Percentiles rank a stretch among this genome's conserved stretches.
Evolutionary conservation across 2,888 invertebrate species (phyloP).

Genomic region (Thymelicus sylvestris): DNA sequence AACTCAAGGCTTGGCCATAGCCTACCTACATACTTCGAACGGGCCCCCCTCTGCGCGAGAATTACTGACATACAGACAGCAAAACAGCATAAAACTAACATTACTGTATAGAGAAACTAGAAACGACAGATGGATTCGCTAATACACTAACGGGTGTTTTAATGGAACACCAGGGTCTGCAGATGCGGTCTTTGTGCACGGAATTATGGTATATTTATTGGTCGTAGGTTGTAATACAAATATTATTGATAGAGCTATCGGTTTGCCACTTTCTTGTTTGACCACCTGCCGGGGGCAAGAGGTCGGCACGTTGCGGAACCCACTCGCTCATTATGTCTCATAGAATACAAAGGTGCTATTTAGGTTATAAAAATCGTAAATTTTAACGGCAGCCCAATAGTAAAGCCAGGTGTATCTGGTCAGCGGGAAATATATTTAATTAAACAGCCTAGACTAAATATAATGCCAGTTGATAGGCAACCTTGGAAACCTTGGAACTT

Average conservation of each 20-base stretch:
- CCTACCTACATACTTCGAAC: constrained; percentile 41
- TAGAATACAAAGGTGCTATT: neutral
- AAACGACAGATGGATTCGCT: constrained; percentile 25
- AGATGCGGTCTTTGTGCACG: neutral
- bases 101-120: constrained; percentile 32
- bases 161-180: neutral
- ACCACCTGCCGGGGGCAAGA: constrained; percentile 16
- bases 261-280: constrained; percentile 9
- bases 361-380: neutral
- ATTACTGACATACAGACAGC: constrained; percentile 40
- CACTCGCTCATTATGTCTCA: constrained; percentile 2
- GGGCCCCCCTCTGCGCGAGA: constrained; percentile 46
- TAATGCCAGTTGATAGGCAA: no score
- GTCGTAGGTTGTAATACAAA: constrained; percentile 7
- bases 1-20: constrained; percentile 39
- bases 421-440: no score
- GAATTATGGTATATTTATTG: constrained; percentile 5
- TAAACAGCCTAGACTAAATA: no score
- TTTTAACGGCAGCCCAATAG: no score
- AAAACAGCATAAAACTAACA: constrained; percentile 33
- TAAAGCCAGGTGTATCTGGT: no score
- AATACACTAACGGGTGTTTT: constrained; percentile 1
- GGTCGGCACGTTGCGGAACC: constrained; percentile 1
- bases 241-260: neutral
- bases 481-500: no score